A percentile compares a stretch with the other conserved stretches of the same genome.
Evolutionary conservation across 2,888 invertebrate genomes (phyloP).

Genomic region (Rhamphomyia laevipes): DNA sequence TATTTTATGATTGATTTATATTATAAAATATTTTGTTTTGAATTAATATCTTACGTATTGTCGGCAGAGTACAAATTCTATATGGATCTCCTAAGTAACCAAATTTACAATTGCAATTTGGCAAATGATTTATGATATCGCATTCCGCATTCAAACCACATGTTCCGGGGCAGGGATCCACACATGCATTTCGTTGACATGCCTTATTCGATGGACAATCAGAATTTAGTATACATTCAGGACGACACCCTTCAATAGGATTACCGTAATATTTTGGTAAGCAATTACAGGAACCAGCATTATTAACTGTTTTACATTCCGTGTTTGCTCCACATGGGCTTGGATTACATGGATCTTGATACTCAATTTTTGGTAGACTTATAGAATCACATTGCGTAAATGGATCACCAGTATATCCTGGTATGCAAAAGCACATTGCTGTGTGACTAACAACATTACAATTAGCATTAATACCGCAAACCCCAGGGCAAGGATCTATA

Average conservation of each 20-base stretch:
- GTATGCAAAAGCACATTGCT: conserved; percentile 46
- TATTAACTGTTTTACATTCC: conserved; percentile 58
- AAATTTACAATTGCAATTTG: conserved; percentile 47
- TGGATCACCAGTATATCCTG: conserved; percentile 49
- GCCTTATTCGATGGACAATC: conserved; percentile 56
- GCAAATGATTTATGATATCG: conserved; percentile 50
- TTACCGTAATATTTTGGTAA: conserved; percentile 60
- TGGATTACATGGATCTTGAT: conserved; percentile 41
- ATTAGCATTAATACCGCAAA: conserved; percentile 48
- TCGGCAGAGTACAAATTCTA: conserved; percentile 43
- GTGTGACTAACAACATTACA: conserved; percentile 46
- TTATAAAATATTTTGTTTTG: background rate
- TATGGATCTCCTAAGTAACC: conserved; percentile 60
- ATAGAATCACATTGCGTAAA: conserved; percentile 36
- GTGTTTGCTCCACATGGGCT: conserved; percentile 51
- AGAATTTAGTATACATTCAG: conserved; percentile 51
- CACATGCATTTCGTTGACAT: conserved; percentile 52
- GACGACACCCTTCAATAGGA: conserved; percentile 61
- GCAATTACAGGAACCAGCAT: conserved; percentile 62
- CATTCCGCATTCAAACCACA: conserved; percentile 55
- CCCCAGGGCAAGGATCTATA: conserved; percentile 46
- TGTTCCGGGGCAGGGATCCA: conserved; percentile 51
- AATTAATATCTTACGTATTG: conserved; percentile 39
- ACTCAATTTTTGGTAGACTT: conserved; percentile 40
- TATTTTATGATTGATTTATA: conserved; percentile 21